Percentiles rank a stretch among this genome's conserved stretches.
Conservation (phyloP, 2,888 invertebrate genomes). For the Diaperis boleti region DNA sequence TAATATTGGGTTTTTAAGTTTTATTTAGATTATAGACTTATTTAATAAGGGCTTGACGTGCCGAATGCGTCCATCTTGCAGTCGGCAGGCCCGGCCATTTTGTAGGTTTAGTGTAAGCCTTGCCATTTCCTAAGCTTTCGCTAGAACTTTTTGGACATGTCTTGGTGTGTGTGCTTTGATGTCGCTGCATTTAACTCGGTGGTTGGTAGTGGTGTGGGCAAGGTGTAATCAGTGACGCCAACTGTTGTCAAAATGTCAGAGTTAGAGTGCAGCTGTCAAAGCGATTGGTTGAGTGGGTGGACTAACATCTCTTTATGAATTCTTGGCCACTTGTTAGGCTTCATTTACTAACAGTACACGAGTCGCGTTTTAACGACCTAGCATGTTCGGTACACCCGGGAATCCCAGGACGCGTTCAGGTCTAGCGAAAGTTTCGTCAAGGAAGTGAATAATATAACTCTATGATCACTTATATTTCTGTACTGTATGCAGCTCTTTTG, state of each 20-base stretch:
- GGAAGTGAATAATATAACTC: constrained; percentile 52
- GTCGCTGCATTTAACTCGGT: constrained; percentile 49
- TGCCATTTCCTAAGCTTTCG: constrained; percentile 62
- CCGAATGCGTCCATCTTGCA: constrained; percentile 31
- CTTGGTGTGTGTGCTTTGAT: constrained; percentile 55
- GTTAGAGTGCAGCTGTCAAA: constrained; percentile 25
- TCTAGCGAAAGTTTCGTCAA: constrained; percentile 58
- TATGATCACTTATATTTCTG: constrained; percentile 57
- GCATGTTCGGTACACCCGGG: constrained; percentile 34
- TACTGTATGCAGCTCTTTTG: constrained; percentile 59
- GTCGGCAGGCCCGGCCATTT: constrained; percentile 35
- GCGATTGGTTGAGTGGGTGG: constrained; percentile 35
- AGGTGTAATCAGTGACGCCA: neutral
- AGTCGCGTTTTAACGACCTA: constrained; percentile 22
- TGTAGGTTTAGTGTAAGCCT: constrained; percentile 62
- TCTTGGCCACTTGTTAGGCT: constrained; percentile 31
- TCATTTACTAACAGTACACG: constrained; percentile 35
- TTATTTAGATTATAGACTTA: constrained; percentile 51
- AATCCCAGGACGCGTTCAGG: constrained; percentile 52
- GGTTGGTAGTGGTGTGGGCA: constrained; percentile 44
- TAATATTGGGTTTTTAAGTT: constrained; percentile 52
- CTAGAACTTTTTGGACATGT: constrained; percentile 61
- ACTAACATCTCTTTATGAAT: constrained; percentile 31
- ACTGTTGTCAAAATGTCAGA: constrained; percentile 14
- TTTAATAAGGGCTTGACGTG: constrained; percentile 27